A percentile compares a stretch with the other conserved stretches of the same genome.
These are phyloP conservation scores for Anguilla marmorata DNA, from an alignment of 2,797 vertebrate species.

Conservation along the genomic window DNA sequence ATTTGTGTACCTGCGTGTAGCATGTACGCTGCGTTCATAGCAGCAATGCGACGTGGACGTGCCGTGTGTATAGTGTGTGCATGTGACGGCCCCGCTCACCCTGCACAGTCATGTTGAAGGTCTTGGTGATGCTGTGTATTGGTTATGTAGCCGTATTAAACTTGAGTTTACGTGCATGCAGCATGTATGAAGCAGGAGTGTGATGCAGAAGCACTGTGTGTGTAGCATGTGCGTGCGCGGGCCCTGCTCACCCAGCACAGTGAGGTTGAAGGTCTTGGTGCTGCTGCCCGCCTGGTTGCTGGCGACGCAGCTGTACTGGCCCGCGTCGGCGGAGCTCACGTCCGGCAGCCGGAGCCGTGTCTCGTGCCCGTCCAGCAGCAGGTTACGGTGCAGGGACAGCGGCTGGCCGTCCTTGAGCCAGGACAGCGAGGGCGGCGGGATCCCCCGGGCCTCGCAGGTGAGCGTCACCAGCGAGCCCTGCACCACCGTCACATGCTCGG, in stretches of 20 bases:
- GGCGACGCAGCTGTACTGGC: constrained; percentile 85
- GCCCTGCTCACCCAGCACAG: constrained; percentile 75
- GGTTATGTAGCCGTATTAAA: constrained; percentile 81
- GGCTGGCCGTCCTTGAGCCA: constrained; percentile 86
- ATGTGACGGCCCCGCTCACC: constrained; percentile 65
- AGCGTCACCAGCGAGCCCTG: constrained; percentile 79
- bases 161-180: not conserved
- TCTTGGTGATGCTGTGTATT: constrained; percentile 81
- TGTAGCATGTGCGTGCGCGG: not conserved
- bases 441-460: constrained; percentile 81
- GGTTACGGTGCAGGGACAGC: constrained; percentile 69
- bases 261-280: constrained; percentile 85
- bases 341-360: constrained; percentile 73
- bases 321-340: constrained; percentile 62
- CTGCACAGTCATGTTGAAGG: constrained; percentile 82
- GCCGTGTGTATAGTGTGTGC: not conserved
- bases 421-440: constrained; percentile 76
- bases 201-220: not conserved
- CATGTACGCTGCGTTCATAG: not conserved
- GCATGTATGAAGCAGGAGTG: not conserved
- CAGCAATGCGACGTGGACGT: not conserved
- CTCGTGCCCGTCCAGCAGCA: constrained; percentile 69
- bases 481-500: constrained; percentile 75
- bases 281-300: constrained; percentile 82
- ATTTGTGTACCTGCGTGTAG: not conserved